phyloP scores from a whole-genome alignment of 2,113 vertebrate species.

The Triplophysa rosa region DNA sequence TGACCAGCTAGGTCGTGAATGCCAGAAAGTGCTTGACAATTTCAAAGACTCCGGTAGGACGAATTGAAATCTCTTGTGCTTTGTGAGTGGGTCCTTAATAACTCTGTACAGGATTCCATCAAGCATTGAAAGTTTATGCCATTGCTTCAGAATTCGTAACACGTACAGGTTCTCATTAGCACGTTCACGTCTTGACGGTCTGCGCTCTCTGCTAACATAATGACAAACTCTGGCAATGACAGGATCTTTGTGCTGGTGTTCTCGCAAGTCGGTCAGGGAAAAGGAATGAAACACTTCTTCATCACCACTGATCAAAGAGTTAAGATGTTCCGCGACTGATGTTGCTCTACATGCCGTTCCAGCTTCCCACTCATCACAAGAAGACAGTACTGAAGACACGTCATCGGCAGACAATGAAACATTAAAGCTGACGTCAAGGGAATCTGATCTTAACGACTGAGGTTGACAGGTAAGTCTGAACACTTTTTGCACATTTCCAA shows the following conservation, averaged over 20 bases:
- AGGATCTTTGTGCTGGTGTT: background rate
- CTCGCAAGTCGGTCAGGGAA: background rate
- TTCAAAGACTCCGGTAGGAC: background rate
- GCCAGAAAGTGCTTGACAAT: background rate
- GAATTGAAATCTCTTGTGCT: background rate
- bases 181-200: conserved; percentile 14
- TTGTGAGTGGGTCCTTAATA: background rate
- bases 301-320: background rate
- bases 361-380: background rate
- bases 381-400: background rate
- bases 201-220: background rate
- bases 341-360: background rate
- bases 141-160: no score
- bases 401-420: background rate
- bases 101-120: no score
- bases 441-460: background rate
- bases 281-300: background rate
- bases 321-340: background rate
- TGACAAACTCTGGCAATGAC: background rate
- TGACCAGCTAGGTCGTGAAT: background rate
- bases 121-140: no score
- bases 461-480: background rate
- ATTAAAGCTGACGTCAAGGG: background rate
- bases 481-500: no score
- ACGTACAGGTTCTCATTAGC: background rate